A percentile compares a stretch with the other conserved stretches of the same genome.
Evolutionary conservation across 2,888 invertebrate species (phyloP).

Genomic region (Tenthredo amoena): DNA sequence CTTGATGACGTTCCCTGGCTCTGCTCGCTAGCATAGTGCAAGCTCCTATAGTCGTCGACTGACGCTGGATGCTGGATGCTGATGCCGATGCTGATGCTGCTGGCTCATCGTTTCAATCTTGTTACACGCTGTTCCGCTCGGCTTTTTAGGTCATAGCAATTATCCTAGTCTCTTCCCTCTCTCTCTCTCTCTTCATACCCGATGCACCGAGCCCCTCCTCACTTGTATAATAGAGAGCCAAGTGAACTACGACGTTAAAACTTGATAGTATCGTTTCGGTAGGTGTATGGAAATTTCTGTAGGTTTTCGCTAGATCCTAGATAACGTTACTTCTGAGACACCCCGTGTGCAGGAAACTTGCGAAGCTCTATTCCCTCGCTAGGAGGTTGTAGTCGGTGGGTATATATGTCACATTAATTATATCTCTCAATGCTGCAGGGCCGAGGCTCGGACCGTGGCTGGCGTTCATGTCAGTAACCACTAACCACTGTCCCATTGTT

Average conservation of each 20-base stretch:
- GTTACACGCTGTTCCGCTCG: slow-evolving; percentile 62
- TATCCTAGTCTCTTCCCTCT: slow-evolving; percentile 61
- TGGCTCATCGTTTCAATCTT: slow-evolving; percentile 63
- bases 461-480: slow-evolving; percentile 71
- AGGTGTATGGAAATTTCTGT: not conserved
- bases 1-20: not conserved
- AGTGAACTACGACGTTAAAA: not conserved
- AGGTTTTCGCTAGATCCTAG: not conserved
- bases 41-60: not conserved
- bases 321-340: not conserved
- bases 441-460: slow-evolving; percentile 55
- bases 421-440: slow-evolving; percentile 63
- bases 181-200: not conserved
- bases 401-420: slow-evolving; percentile 70
- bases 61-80: slow-evolving; percentile 10
- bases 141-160: slow-evolving; percentile 70
- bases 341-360: slow-evolving; percentile 7
- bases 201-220: not conserved
- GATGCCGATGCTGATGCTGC: slow-evolving; percentile 37
- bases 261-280: not conserved
- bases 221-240: not conserved
- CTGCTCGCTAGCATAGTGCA: not conserved
- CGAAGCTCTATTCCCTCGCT: slow-evolving; percentile 18
- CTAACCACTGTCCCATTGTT: slow-evolving; percentile 70
- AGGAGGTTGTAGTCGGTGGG: slow-evolving; percentile 49